Evolutionary conservation across 2,113 vertebrate genomes (phyloP), one percentile per base, ranked within the genome.

Genomic region (Calyptomena viridis): DNA sequence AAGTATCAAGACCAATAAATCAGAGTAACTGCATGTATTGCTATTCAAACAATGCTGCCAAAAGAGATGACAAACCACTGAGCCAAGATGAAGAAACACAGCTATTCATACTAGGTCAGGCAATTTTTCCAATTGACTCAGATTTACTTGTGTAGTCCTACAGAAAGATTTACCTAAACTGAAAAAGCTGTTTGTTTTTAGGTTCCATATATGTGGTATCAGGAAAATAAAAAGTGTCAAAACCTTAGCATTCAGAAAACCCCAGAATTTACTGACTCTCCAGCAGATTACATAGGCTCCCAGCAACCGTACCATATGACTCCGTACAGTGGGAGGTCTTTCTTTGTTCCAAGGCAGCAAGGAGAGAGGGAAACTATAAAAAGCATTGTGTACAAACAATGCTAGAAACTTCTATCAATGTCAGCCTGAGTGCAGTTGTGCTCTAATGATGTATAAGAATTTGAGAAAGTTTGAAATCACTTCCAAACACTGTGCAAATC

Each of bases 311-410:
- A 59, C 25, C 1, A 0, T 30, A n/a, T 35, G 78, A 80, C 21
- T 33, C 14, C 46, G n/a, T 73, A 30, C 28, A 53, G 28, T 12
- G 50, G 62, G 18, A 67, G 53, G 30, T n/a, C 46, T 28, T 7
- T 56, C 47, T 78, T 92, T 82, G 30, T 79, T 68, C 85, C 58
- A 59, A 59, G n/a, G 39, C 88, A 93, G 78, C 79, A 85, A 83
- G 44, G 74, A 90, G 74, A 84, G 75, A 91, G 66, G 73, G 49
- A 88, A 92, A 64, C 39, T 6, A 35, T 27, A 52, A 92, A 75
- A 72, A 92, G 49, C 49, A 35, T 6, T 28, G 27, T 19, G 52
- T 72, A 55, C 31, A 67, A 81, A 67, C 68, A 47, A 71, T 22
- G 37, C 60, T 13, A 49, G 71, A 28, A n/a, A n/a, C 28, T 46